Evolutionary conservation across 1,140 invertebrate species (phyloP).

Genomic region (Hycleus phaleratus): DNA sequence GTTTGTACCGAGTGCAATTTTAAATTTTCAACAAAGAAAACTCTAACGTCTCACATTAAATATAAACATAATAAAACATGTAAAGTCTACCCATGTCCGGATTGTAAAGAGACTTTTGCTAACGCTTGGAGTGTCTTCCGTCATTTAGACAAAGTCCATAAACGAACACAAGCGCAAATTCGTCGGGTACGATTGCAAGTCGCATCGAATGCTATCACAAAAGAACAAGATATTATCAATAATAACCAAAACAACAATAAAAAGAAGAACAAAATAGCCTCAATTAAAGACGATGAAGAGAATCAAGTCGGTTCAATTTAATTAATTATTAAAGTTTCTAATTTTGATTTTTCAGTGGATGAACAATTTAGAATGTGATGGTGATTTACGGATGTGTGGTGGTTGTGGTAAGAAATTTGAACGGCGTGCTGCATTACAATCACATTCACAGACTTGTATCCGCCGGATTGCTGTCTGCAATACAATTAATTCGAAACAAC

Average conservation of each 20-base stretch:
- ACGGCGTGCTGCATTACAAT: slow-evolving; percentile 54
- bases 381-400: slow-evolving; percentile 52
- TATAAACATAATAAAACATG: slow-evolving; percentile 57
- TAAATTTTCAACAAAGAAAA: slow-evolving; percentile 62
- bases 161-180: slow-evolving; percentile 54
- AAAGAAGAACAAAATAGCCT: slow-evolving; percentile 24
- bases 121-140: slow-evolving; percentile 63
- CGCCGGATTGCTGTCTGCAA: slow-evolving; percentile 38
- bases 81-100: slow-evolving; percentile 58
- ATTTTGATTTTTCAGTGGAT: slow-evolving; percentile 47
- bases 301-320: slow-evolving; percentile 37
- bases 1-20: slow-evolving; percentile 46
- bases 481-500: slow-evolving; percentile 15
- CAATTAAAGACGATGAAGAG: slow-evolving; percentile 44
- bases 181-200: slow-evolving; percentile 50
- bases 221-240: slow-evolving; percentile 44
- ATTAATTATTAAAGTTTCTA: neutral
- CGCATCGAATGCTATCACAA: slow-evolving; percentile 49
- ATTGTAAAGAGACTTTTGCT: slow-evolving; percentile 58
- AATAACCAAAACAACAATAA: too few species aligned
- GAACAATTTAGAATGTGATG: slow-evolving; percentile 49
- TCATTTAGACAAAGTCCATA: slow-evolving; percentile 63
- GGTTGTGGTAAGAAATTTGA: slow-evolving; percentile 61
- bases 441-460: slow-evolving; percentile 50
- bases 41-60: slow-evolving; percentile 59